These are phyloP conservation scores for Bubalus kerabau DNA, from an alignment of 2,113 vertebrate species.

Conservation along the genomic window DNA sequence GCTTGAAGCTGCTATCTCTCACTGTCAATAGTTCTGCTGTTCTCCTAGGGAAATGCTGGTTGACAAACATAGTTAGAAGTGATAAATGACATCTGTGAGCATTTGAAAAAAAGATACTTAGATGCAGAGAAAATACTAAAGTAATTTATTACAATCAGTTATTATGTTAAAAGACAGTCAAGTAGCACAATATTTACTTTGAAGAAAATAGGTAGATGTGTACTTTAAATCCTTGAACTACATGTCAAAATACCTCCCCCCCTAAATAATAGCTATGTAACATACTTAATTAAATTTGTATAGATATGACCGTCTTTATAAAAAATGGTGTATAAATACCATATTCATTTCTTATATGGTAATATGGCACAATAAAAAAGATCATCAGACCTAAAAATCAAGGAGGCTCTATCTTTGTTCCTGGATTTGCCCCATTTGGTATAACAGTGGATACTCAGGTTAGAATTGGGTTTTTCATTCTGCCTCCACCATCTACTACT, in stretches of 20 bases:
- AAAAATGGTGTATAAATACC: background rate
- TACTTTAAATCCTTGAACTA: background rate
- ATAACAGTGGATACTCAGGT: background rate
- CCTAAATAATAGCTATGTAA: background rate
- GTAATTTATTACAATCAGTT: background rate
- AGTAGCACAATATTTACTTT: background rate
- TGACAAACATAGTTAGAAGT: constrained; percentile 22
- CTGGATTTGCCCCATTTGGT: background rate
- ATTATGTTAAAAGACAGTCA: background rate
- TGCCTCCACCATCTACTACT: background rate
- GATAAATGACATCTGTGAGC: background rate
- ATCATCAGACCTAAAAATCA: background rate
- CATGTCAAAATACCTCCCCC: background rate
- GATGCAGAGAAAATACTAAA: background rate
- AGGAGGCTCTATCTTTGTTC: background rate
- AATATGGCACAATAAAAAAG: background rate
- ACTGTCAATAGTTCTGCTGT: background rate
- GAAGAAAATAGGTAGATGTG: background rate
- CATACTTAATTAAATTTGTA: background rate
- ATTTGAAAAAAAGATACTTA: background rate
- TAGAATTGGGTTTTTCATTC: background rate
- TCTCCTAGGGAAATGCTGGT: background rate
- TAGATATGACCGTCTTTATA: background rate
- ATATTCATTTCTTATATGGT: background rate
- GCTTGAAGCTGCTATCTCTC: background rate